Evolutionary conservation across 35 echinoderm and acorn worm species (phyloP).

Genomic region (Stichopus chloronotus): DNA sequence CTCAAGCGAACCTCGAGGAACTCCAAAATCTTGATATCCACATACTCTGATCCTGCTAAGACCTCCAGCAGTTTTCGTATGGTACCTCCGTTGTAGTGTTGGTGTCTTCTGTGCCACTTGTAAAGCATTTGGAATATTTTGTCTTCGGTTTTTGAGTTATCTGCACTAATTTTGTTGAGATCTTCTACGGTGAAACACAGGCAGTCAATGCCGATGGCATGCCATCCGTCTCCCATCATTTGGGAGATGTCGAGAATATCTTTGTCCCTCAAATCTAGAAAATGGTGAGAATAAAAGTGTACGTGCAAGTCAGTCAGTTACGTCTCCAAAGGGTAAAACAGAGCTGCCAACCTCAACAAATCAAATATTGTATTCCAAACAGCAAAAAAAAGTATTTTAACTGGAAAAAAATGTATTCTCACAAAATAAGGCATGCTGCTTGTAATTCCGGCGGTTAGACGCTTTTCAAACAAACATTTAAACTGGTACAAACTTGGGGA

Average conservation of each 20-base stretch:
- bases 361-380: neutral
- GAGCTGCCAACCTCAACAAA: neutral
- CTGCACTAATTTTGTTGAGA: neutral
- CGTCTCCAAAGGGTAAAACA: too few species aligned
- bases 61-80: neutral
- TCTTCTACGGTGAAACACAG: neutral
- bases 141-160: neutral
- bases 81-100: neutral
- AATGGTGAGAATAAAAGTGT: neutral
- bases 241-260: neutral
- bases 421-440: neutral
- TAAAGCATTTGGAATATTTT: neutral
- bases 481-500: too few species aligned
- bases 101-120: neutral
- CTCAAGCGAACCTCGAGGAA: neutral
- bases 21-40: neutral
- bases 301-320: neutral
- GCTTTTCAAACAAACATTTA: too few species aligned
- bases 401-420: neutral
- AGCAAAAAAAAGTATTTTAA: neutral
- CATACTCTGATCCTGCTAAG: neutral
- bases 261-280: neutral
- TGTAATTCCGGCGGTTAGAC: neutral
- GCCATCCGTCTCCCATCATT: neutral
- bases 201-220: neutral